Conservation (phyloP, 2,888 invertebrate genomes). For the Diaperis boleti region DNA sequence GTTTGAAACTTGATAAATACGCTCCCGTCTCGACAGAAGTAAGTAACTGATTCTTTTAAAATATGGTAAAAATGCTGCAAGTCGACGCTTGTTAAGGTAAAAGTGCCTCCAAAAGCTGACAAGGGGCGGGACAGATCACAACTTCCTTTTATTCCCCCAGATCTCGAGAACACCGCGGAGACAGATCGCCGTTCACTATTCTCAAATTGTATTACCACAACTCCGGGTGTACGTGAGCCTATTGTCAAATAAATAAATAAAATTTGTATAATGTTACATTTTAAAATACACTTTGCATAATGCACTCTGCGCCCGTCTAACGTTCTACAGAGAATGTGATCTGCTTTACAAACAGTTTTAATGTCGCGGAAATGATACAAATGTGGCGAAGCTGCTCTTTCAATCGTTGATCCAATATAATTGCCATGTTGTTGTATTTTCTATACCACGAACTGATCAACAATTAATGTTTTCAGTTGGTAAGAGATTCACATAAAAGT, state of each 20-base stretch:
- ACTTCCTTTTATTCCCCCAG: constrained; percentile 52
- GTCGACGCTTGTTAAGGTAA: constrained; percentile 18
- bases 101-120: constrained; percentile 24
- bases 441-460: too few relatives aligned
- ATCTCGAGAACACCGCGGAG: constrained; percentile 55
- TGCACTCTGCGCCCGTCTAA: constrained; percentile 55
- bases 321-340: constrained; percentile 61
- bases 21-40: neutral
- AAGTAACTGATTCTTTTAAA: constrained; percentile 11
- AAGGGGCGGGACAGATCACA: constrained; percentile 49
- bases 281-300: constrained; percentile 67
- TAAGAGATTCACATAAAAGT: too few relatives aligned
- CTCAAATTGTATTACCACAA: constrained; percentile 67
- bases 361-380: constrained; percentile 21
- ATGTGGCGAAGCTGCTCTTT: too few relatives aligned
- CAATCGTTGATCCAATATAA: too few relatives aligned
- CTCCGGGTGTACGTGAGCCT: constrained; percentile 66
- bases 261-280: constrained; percentile 67
- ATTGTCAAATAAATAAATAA: constrained; percentile 68
- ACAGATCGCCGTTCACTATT: constrained; percentile 66
- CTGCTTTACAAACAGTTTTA: constrained; percentile 55
- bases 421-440: too few relatives aligned
- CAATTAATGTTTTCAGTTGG: too few relatives aligned
- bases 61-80: constrained; percentile 8
- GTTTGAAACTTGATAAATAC: constrained; percentile 5